phyloP scores from a whole-genome alignment of 2,113 vertebrate genomes.

The Hemiscyllium ocellatum region DNA sequence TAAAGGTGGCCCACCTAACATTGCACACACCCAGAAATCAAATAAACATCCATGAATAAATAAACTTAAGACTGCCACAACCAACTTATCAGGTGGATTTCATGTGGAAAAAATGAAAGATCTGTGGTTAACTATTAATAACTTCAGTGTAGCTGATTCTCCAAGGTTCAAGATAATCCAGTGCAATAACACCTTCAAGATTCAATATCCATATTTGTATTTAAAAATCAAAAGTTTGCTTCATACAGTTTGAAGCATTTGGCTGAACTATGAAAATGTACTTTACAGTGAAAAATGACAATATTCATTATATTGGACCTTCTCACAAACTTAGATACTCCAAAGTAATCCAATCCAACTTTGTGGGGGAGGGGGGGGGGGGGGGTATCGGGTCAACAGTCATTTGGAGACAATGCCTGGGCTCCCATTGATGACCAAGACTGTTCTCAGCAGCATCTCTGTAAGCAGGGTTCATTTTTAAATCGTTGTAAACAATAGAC shows the following conservation, averaged over 20 bases:
- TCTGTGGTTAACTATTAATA: neutral
- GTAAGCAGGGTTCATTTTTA: too few species aligned
- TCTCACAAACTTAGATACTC: neutral
- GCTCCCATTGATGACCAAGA: too few species aligned
- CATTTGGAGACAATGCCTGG: too few species aligned
- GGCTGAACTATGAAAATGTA: neutral
- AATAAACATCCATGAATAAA: neutral
- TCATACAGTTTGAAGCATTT: neutral
- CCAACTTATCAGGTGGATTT: neutral
- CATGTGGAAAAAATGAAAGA: neutral
- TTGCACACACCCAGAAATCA: neutral
- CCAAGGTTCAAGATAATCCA: neutral
- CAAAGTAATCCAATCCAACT: neutral
- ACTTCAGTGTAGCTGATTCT: neutral
- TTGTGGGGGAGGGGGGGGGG: too few species aligned
- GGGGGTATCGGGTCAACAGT: too few species aligned
- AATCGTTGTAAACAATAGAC: too few species aligned
- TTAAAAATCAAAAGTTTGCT: neutral
- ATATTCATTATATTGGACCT: neutral
- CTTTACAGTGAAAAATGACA: neutral
- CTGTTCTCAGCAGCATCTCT: too few species aligned
- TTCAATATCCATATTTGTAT: neutral
- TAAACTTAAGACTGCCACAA: neutral
- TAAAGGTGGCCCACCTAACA: neutral
- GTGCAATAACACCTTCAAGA: neutral